These are phyloP conservation scores for Pollenia amentaria DNA, from an alignment of 2,888 invertebrate species.

Conservation along the genomic window DNA sequence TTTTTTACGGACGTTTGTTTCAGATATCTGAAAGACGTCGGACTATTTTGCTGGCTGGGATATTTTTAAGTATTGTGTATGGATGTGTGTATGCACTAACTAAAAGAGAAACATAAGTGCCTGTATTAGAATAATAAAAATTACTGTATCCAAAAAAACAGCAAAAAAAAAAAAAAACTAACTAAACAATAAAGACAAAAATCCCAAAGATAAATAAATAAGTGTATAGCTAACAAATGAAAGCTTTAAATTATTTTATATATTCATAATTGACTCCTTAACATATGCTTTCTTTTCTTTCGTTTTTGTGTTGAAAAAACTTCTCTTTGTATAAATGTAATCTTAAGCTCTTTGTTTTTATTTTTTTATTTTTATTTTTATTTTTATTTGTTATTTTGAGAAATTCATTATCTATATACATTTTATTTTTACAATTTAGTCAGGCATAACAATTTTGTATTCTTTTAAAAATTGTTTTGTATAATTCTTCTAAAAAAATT, in stretches of 20 bases:
- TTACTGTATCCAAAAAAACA: too few relatives aligned
- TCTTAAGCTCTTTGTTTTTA: background rate
- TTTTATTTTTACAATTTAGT: background rate
- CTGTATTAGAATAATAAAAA: too few relatives aligned
- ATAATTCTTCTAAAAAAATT: background rate
- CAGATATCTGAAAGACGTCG: too few relatives aligned
- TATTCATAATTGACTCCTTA: constrained; percentile 55
- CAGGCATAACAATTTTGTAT: background rate
- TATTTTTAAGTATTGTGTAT: too few relatives aligned
- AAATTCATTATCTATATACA: background rate
- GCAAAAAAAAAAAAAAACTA: background rate
- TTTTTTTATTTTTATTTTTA: background rate
- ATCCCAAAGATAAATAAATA: constrained; percentile 22
- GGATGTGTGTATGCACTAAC: too few relatives aligned
- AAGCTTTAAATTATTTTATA: constrained; percentile 13
- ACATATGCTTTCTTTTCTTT: constrained; percentile 41
- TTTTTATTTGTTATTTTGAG: background rate
- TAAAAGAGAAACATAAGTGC: too few relatives aligned
- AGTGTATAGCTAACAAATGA: background rate
- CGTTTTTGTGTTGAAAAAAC: background rate
- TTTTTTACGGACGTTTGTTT: too few relatives aligned
- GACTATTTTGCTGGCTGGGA: too few relatives aligned
- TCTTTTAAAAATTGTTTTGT: background rate
- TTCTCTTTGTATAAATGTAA: background rate
- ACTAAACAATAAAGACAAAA: background rate